Evolutionary conservation across 1,140 invertebrate genomes (phyloP), one percentile per base, ranked within the genome.

Genomic region (Rhagoletis zephyria): DNA sequence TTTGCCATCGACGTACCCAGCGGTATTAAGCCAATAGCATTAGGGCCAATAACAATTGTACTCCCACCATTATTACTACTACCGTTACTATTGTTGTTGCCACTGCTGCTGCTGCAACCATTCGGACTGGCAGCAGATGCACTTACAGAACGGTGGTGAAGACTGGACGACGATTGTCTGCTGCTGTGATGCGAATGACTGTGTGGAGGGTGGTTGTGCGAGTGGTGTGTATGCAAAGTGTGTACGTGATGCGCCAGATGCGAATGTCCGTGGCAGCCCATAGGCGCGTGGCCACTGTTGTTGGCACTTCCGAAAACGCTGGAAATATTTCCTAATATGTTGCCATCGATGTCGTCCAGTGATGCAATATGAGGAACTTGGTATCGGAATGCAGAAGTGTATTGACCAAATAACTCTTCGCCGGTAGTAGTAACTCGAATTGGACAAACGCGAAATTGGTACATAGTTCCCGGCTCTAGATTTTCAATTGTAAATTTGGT

Each of bases 401-500:
- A 96, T 65, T 95, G 94, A 60, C 96, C 96, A 40, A 93, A 89
- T 60, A 97, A 94, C 88, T 95, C 94, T 88, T 95, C 94, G 0
- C 93, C 94, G 60, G 93, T 93, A 2, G 90, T 89, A 87, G 94
- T 94, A 87, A 95, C 93, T 60, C 96, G 94, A 85, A 97, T 94
- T 2, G 95, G 95, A 93, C 95, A 96, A 19, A 97, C 96, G 45
- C 96, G 94, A 85, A 96, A 94, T 88, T 94, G 92, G 91, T 97
- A 97, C 88, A 96, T 96, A 51, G 94, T 94, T 88, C 95, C 95
- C 19, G 95, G 93, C 89, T 96, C 95, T 88, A 97, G 93, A 90
- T 95, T 95, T 88, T 95, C 95, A 89, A 97, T 91, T 85, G 92
- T 93, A 90, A 94, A 95, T 90, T 94, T 95, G 30, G 95, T 95